Base-by-base conservation (phyloP, 1,140 invertebrate genomes). In the Orius insidiosus region DNA sequence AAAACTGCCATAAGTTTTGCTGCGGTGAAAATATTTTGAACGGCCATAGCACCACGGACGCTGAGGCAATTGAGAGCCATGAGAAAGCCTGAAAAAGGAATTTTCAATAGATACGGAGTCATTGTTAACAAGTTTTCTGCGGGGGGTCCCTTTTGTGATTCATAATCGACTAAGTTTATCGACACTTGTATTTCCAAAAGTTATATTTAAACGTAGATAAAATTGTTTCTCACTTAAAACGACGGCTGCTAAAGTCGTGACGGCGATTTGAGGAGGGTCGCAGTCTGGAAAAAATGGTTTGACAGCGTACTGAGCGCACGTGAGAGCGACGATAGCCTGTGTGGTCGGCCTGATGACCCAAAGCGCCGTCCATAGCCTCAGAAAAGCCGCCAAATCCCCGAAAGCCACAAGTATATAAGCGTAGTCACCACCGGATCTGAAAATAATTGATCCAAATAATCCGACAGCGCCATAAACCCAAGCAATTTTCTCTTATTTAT, bases 61-160 rank as follows among this genome's bases (percentile, higher is more conserved):
- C 85, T 85, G 49, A 76, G 63, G 58, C 86, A 92, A 61, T 94
- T 95, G 39, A 94, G 69, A 10, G 81, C 82, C 3, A 87, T 93
- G 34, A 94, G 66, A 8, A 89, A 55, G 68, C 79, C 89, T 93
- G 63, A 52, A 24, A 36, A 31, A 7, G 3, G 24, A 24, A 24
- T 24, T n/a, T n/a, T n/a, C n/a, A 24, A 24, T 24, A 24, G 24
- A 24, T 24, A 24, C 3, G 24, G 7, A 24, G 24, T 7, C 24
- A 24, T 24, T 24, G 24, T 24, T n/a, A n/a, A n/a, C 24, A 24
- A 24, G 24, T 24, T 24, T 24, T 24, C 24, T 24, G 3, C 24
- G 24, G 24, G 24, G 24, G 24, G 3, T 24, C 7, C 24, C 24
- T 7, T 24, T 24, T 24, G 24, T 24, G 3, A 24, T 24, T 24